Evolutionary conservation across 2,888 invertebrate genomes (phyloP), one percentile per base, ranked within the genome.

Genomic region (Trichogramma dendrolimi): DNA sequence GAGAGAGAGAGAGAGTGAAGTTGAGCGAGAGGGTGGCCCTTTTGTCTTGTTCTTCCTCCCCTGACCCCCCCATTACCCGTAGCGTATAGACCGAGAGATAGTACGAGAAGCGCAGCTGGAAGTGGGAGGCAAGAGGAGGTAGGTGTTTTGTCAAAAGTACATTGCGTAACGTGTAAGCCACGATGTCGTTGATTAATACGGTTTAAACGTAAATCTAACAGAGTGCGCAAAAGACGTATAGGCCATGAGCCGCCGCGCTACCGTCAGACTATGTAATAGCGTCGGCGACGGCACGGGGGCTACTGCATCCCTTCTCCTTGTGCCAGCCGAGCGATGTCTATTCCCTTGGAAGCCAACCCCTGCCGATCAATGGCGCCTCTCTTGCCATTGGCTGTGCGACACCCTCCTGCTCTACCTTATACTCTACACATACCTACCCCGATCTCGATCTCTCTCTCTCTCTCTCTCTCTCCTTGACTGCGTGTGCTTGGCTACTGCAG

Each of bases 171-270:
- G 76, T 74, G 77, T 78, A 78, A 78, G 76, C 77, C 77, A 75
- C 76, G 78, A 79, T 77, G 78, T 78, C 78, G 77, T 77, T 79
- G 79, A 79, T 79, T 78, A 79, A 79, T 79, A 79, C 77, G 77
- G 78, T 79, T 79, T 79, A 78, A 76, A 78, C 76, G 79, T 79
- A 79, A 79, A 78, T 79, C 78, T 78, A 79, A 79, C 78, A 78
- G 79, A 79, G 78, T 79, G 79, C 78, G 78, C 74, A 75, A 77
- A 77, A 72, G 71, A 71, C 71, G 27, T 27, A 27, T 27, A 27
- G 27, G 58, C 61, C 55, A 50, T 64, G 55, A 65, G 63, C 60
- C 63, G 59, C 54, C 62, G 58, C 63, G 2, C 27, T 27, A 46
- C 46, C 2, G 2, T 10, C 46, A n/a, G 46, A 10, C 10, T 46